phyloP scores from a whole-genome alignment of 1,140 invertebrate species.

The Zaprionus ghesquierei region DNA sequence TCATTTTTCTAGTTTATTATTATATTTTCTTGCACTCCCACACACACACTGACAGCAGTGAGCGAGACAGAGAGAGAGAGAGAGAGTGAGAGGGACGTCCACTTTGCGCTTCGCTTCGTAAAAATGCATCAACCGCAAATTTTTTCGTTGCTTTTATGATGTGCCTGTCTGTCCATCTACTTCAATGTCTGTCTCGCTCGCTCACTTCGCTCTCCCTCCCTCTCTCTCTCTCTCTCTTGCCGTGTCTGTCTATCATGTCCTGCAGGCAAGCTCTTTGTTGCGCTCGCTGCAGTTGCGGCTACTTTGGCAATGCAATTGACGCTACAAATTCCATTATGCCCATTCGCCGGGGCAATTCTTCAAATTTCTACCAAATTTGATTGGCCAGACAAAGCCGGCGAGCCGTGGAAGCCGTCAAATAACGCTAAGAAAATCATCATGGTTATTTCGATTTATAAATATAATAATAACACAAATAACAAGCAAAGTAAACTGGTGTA shows the following conservation, averaged over 20 bases:
- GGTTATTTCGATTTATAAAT: background rate
- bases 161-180: slow-evolving; percentile 15
- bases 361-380: slow-evolving; percentile 37
- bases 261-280: slow-evolving; percentile 54
- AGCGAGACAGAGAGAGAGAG: background rate
- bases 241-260: slow-evolving; percentile 18
- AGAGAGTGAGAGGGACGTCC: slow-evolving; percentile 21
- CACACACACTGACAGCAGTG: slow-evolving; percentile 12
- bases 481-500: background rate
- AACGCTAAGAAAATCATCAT: background rate
- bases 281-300: slow-evolving; percentile 39
- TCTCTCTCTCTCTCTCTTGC: slow-evolving; percentile 1
- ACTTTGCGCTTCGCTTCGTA: slow-evolving; percentile 54
- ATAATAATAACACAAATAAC: background rate
- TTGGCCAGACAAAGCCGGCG: slow-evolving; percentile 22
- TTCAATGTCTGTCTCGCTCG: background rate
- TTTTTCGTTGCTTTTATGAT: slow-evolving; percentile 49
- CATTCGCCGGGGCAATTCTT: slow-evolving; percentile 41
- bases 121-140: slow-evolving; percentile 65
- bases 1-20: slow-evolving; percentile 68
- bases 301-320: slow-evolving; percentile 57
- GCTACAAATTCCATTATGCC: slow-evolving; percentile 53
- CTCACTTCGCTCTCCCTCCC: background rate
- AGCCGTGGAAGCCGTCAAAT: background rate
- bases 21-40: slow-evolving; percentile 49